Base-by-base conservation (phyloP, 1,140 invertebrate species). In the Cydia pomonella region DNA sequence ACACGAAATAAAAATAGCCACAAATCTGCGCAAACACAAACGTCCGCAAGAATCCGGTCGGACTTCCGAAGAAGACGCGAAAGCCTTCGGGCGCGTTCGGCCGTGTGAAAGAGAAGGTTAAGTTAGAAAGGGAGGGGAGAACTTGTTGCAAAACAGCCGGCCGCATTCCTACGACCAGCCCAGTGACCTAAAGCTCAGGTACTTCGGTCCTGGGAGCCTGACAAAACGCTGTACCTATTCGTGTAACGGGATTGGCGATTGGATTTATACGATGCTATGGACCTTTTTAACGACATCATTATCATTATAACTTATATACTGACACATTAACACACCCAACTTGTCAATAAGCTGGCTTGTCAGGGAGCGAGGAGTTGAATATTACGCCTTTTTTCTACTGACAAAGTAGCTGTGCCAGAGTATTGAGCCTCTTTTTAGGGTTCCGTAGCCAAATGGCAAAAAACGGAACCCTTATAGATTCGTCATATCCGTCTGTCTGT, bases 121-220 rank as follows among this genome's bases (percentile, higher is more conserved):
- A 59, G 25, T 21, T 62, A 72, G 83, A 92, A 77, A 75, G 85
- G 79, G 88, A 88, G 63, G 76, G 82, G 72, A 80, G 84, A 89
- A 88, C 86, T 88, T 91, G 87, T 90, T 89, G 86, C 88, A 87
- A 92, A 92, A 89, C 82, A 81, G 78, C 76, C 85, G 85, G 79
- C 84, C 86, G 84, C 90, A 92, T 91, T 92, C 89, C 88, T 75
- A 12, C 16, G 9, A 75, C 74, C 86, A 88, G 87, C 88, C 90
- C 88, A 92, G 83, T 92, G 86, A 90, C 90, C 90, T 84, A 92
- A 89, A 91, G 86, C 85, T 84, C 53, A 73, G 69, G 71, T 72
- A 72, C 71, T 72, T 44, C 23, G 18, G 47, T 18, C 47, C 47
- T 50, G 47, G 71, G 44, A 72, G 9, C 18, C 44, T 44, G 38